Evolutionary conservation across 92 coral and sea anemone genomes (phyloP), one percentile per base, ranked within the genome.

Genomic region (Palythoa grandis): DNA sequence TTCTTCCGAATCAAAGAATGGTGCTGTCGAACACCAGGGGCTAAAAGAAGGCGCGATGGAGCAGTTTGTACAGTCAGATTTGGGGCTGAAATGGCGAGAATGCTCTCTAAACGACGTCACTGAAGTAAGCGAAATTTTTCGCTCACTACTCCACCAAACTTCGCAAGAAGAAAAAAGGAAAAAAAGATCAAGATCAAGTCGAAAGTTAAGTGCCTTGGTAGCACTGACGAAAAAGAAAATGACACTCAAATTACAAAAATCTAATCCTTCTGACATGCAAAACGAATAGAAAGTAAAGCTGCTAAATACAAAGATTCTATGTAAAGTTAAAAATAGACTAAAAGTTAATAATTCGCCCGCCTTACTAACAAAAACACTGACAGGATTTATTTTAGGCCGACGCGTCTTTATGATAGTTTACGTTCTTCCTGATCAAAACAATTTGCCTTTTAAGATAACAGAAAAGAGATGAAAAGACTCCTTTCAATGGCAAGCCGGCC

Each of bases 71-170:
- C 83, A 90, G 66, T 83, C 50, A 9, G 90, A 92, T 61, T 94
- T 89, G 89, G 90, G 88, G 16, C 86, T 89, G 9, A 83, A 43
- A 12, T 94, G 98, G 95, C 71, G 88, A 7, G 92, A 78, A 2
- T 74, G 90, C 4, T 94, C 95, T 12, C 95, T 92, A 16, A 88
- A 90, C 68, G 88, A 85, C 11, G 91, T 65, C 75, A 72, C 22
- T 24, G 83, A 86, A 52, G 92, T 94, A 0, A 79, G 85, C 24
- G 94, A 88, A 7, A 76, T 88, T 17, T 94, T 94, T 67, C 38
- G 76, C 16, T 78, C 84, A 58, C 82, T 92, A 47, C 82, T 94
- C 70, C 77, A 85, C 3, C 82, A 87, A 35, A 53, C 60, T 14
- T 38, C 70, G 7, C 48, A 7, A 57, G 52, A 47, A 19, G 56